Percentiles rank a stretch among this genome's conserved stretches.
phyloP scores from a whole-genome alignment of 2,888 invertebrate species.

The Pseudoips prasinana region DNA sequence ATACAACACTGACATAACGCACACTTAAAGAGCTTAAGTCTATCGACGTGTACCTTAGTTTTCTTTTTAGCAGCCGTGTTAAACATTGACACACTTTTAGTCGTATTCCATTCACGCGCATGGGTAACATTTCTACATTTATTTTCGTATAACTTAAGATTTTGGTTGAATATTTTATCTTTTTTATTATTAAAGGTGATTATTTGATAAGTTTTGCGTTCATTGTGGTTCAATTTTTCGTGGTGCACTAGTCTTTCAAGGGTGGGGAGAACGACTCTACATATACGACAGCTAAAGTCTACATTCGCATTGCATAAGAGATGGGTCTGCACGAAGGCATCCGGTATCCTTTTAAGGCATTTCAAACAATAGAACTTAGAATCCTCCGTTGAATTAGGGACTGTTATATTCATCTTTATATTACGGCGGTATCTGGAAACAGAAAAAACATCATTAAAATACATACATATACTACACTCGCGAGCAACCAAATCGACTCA shows the following conservation, averaged over 20 bases:
- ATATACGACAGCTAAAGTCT: background rate
- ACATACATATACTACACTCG: no score
- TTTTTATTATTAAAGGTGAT: slow-evolving; percentile 21
- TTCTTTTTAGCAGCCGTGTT: background rate
- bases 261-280: background rate
- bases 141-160: slow-evolving; percentile 8
- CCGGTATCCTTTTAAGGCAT: slow-evolving; percentile 1
- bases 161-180: slow-evolving; percentile 16
- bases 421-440: slow-evolving; percentile 8
- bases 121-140: background rate
- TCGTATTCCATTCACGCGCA: background rate
- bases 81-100: background rate
- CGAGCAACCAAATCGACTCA: no score
- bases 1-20: slow-evolving; percentile 12
- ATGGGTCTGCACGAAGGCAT: slow-evolving; percentile 1
- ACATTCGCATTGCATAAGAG: background rate
- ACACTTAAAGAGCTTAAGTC: slow-evolving; percentile 15
- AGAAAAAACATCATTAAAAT: no score
- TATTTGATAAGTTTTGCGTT: slow-evolving; percentile 1
- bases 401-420: slow-evolving; percentile 11
- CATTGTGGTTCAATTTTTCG: slow-evolving; percentile 4
- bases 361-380: slow-evolving; percentile 13
- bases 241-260: slow-evolving; percentile 4
- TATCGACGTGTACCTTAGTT: slow-evolving; percentile 1
- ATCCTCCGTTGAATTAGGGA: background rate